Evolutionary conservation across 2,888 invertebrate species (phyloP).

Genomic region (Morpho helenor): DNA sequence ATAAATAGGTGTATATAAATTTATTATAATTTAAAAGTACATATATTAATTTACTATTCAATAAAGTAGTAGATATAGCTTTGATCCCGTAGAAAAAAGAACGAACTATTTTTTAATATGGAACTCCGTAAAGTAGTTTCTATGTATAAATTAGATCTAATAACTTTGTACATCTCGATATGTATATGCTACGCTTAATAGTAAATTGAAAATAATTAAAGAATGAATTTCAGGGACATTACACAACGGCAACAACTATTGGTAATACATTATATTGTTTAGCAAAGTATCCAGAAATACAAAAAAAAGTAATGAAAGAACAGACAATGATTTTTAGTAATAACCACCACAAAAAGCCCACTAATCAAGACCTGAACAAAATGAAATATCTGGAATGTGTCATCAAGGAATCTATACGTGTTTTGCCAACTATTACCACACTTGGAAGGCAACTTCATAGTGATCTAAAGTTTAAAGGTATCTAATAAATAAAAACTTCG

Average conservation of each 20-base stretch:
- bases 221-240: conserved; percentile 33
- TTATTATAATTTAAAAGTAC: no score
- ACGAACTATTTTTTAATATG: no score
- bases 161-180: no score
- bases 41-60: no score
- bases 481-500: no score
- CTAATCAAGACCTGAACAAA: conserved; percentile 34
- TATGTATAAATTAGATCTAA: no score
- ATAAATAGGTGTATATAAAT: no score
- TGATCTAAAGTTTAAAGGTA: conserved; percentile 30
- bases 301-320: conserved; percentile 35
- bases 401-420: conserved; percentile 40
- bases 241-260: conserved; percentile 40
- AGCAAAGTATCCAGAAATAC: conserved; percentile 36
- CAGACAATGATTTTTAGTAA: conserved; percentile 34
- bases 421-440: conserved; percentile 39
- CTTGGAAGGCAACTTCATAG: conserved; percentile 37
- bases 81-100: no score
- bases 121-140: no score
- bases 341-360: conserved; percentile 31
- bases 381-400: conserved; percentile 44
- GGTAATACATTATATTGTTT: conserved; percentile 36
- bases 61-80: no score
- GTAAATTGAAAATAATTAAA: not conserved
- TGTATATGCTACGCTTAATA: no score